Evolutionary conservation across 2,888 invertebrate genomes (phyloP), one percentile per base, ranked within the genome.

Genomic region (Alsophila aescularia): DNA sequence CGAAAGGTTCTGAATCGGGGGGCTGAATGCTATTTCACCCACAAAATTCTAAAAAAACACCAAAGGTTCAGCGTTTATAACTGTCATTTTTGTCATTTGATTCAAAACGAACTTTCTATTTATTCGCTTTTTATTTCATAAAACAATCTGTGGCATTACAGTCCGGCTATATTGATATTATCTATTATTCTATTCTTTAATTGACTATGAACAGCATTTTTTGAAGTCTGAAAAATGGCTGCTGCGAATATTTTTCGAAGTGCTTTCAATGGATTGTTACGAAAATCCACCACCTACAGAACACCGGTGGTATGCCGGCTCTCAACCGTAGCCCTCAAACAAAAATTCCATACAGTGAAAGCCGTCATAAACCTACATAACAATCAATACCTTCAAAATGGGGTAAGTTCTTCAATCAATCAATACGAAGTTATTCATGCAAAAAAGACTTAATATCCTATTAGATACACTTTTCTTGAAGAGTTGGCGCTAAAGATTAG

Each of bases 231-330:
- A 76, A 87, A 85, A 88, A 92, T 92, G 92, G 91, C 92, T 84
- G 90, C 90, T 67, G 82, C 76, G 59, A 87, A 81, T 80, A 73
- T 92, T 70, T 81, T 83, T 66, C 90, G 91, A 77, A 88, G 83
- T 83, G 89, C 85, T 77, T 79, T 91, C 58, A 74, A 73, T 77
- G 89, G 89, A 77, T 81, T 91, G 78, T 77, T 90, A 76, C 79
- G 87, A 76, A 88, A 85, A 83, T 81, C 90, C 70, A 71, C 81
- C 21, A 70, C 78, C 12, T 83, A 78, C 58, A 87, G 67, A 70
- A 80, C 84, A 67, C 86, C 89, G 71, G 85, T 85, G 63, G 83
- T 83, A 69, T 90, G 90, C 70, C 81, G 90, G 66, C 79, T 92
- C 58, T 88, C 91, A 12, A 82, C 87, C 42, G 79, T 90, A 65